Evolutionary conservation across 2,113 vertebrate genomes (phyloP), one percentile per base, ranked within the genome.

Genomic region (Pollachius pollachius): DNA sequence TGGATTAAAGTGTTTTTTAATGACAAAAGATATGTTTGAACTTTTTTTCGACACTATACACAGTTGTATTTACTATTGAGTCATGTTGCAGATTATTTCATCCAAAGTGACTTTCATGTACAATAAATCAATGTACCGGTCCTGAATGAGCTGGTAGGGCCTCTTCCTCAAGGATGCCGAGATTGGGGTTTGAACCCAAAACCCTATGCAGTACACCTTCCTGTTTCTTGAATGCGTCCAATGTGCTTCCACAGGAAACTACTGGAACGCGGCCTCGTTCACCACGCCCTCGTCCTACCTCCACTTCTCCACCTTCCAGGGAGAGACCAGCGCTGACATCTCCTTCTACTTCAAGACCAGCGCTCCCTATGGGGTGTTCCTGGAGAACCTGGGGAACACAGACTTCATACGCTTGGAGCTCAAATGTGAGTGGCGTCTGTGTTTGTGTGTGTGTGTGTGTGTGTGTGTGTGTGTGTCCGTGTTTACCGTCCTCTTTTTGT

Each of bases 291-390:
- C 97, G 0, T 99, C 97, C 70, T 95, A 98, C 88, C 93, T 99
- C 67, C 96, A 99, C 84, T 99, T 98, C 82, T 94, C 96, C 57
- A 98, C 97, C 63, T 99, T 99, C 84, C 96, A 96, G 88, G 97
- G 95, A 2, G 96, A 98, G 81, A 99, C 94, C 17, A 98, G 96
- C 0, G 97, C 97, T 1, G 97, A 99, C 85, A 98, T 99, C 72
- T 97, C 96, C 18, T 99, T 99, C 90, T 99, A 98, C 84, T 99
- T 99, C 92, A 99, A 99, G 86, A 99, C 97, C 0, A 93, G 96
- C 0, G 94, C 94, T 2, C 93, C 95, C 0, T 93, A 95, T 0
- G 97, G 96, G 0, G 96, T 99, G 60, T 99, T 99, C 72, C 94
- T 99, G 72, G 97, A 99, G 83, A 99, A 99, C 72, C 89, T 98